These are phyloP conservation scores for Columbina picui DNA, from an alignment of 2,113 vertebrate species.

Conservation along the genomic window DNA sequence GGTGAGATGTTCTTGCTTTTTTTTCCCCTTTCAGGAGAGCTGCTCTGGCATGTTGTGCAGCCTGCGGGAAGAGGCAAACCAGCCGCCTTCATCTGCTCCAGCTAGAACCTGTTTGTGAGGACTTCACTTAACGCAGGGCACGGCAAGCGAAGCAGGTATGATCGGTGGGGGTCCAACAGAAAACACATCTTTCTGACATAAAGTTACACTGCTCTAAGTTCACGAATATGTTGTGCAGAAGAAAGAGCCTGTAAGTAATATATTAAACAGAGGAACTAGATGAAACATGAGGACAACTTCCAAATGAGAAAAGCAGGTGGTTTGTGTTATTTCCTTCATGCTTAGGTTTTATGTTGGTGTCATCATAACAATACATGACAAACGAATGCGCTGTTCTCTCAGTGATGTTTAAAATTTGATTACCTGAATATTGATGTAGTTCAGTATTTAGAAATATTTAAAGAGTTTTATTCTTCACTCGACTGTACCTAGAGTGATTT, in stretches of 20 bases:
- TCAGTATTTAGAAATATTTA: neutral
- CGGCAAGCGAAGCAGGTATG: neutral
- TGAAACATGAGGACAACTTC: neutral
- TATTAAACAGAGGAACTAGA: neutral
- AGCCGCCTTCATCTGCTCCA: neutral
- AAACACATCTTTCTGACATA: no score
- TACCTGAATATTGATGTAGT: neutral
- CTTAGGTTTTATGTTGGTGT: neutral
- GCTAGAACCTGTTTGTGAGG: neutral
- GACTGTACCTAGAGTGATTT: neutral
- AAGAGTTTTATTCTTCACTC: neutral
- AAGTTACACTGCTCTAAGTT: neutral
- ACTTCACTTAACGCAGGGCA: rapidly evolving
- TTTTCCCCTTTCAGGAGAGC: neutral
- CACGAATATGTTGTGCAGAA: neutral
- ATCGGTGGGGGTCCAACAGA: neutral
- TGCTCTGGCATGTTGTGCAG: neutral
- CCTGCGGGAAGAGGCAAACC: neutral
- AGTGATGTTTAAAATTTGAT: neutral
- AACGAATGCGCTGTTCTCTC: neutral
- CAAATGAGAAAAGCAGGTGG: neutral
- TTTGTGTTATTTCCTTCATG: neutral
- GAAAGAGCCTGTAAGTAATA: neutral
- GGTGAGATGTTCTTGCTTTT: constrained; percentile 24
- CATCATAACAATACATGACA: neutral